Conservation (phyloP, 1,140 invertebrate genomes). For the Bombyx mori region DNA sequence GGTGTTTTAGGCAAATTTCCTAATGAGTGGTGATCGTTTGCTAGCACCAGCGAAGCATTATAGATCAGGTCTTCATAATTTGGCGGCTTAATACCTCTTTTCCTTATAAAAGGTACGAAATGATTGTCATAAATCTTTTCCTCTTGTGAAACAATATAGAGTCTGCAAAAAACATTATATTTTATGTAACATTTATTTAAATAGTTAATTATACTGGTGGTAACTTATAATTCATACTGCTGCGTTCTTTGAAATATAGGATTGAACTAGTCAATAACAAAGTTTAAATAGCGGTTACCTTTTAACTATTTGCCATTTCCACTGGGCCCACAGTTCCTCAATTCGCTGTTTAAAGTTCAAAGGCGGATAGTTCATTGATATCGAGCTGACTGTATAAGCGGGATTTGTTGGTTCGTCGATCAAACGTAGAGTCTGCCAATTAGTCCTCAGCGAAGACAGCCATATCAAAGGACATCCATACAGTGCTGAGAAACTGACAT, state of each 20-base stretch:
- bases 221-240: not conserved
- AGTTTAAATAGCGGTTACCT: constrained; percentile 3
- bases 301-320: constrained; percentile 11
- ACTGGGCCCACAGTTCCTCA: constrained; percentile 13
- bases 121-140: constrained; percentile 10
- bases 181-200: not conserved
- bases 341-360: constrained; percentile 14
- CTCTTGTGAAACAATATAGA: constrained; percentile 12
- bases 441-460: constrained; percentile 12
- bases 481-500: constrained; percentile 17
- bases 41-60: constrained; percentile 60
- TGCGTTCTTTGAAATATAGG: not conserved
- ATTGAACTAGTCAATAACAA: not conserved
- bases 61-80: constrained; percentile 53
- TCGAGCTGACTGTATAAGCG: constrained; percentile 16
- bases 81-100: constrained; percentile 14
- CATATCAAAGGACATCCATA: constrained; percentile 25
- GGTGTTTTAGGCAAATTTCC: constrained; percentile 14
- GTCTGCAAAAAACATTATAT: not conserved
- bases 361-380: constrained; percentile 11
- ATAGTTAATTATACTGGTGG: not conserved
- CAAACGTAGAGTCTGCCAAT: constrained; percentile 18
- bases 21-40: constrained; percentile 17
- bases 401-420: constrained; percentile 17
- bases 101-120: constrained; percentile 13